Evolutionary conservation across 2,888 invertebrate genomes (phyloP).

Genomic region (Cyrtodaria siliqua): DNA sequence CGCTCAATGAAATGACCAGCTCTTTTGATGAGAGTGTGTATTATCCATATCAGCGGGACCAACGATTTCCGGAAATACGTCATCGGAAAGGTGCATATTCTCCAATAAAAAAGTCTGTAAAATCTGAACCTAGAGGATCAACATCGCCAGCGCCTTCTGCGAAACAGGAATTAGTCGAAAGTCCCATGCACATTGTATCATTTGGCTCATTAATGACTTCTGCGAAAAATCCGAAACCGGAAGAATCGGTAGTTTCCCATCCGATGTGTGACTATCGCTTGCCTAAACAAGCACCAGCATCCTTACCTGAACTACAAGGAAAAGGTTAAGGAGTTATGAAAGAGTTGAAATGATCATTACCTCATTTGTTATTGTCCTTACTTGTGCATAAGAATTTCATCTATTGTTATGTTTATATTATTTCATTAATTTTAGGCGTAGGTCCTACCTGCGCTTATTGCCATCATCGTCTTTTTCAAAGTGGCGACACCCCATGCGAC

Average conservation of each 20-base stretch:
- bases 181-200: conserved; percentile 51
- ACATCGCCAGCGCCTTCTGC: conserved; percentile 5
- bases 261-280: conserved; percentile 37
- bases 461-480: too few relatives aligned
- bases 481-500: too few relatives aligned
- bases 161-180: conserved; percentile 41
- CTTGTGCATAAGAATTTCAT: too few relatives aligned
- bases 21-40: conserved; percentile 28
- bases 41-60: conserved; percentile 47
- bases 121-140: conserved; percentile 11
- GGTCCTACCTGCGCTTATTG: too few relatives aligned
- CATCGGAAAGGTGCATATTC: conserved; percentile 37
- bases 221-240: neutral
- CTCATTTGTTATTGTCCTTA: too few relatives aligned
- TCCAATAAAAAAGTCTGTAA: conserved; percentile 42
- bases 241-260: neutral
- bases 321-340: too few relatives aligned
- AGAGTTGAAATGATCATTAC: too few relatives aligned
- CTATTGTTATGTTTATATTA: too few relatives aligned
- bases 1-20: neutral
- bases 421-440: too few relatives aligned
- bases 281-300: conserved; percentile 31
- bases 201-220: conserved; percentile 20
- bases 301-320: conserved; percentile 45
- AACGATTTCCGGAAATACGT: conserved; percentile 49